Percentiles rank a stretch among this genome's conserved stretches.
These are phyloP conservation scores for Paracanthobrama guichenoti DNA, from an alignment of 2,113 vertebrate genomes.

Conservation along the genomic window DNA sequence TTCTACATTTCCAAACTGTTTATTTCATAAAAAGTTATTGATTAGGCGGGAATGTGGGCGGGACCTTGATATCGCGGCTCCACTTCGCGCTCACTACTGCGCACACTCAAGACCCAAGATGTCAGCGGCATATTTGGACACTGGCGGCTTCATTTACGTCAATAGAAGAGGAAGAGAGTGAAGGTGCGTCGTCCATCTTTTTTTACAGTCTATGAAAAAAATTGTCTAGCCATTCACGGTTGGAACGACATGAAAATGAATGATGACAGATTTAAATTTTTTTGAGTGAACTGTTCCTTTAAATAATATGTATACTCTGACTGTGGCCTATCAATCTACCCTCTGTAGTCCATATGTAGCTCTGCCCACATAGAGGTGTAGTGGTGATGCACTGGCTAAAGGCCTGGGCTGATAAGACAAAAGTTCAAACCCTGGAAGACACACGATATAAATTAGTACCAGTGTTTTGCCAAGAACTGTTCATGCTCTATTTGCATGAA, in stretches of 20 bases:
- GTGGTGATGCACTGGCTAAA: conserved; percentile 4
- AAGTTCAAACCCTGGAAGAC: conserved; percentile 18
- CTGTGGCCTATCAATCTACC: background rate
- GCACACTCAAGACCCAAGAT: too few relatives aligned
- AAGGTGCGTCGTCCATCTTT: too few relatives aligned
- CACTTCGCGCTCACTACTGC: too few relatives aligned
- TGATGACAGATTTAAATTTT: background rate
- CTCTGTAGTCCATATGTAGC: background rate
- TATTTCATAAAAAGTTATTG: too few relatives aligned
- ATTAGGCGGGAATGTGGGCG: too few relatives aligned
- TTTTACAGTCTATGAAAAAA: too few relatives aligned
- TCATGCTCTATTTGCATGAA: conserved; percentile 33
- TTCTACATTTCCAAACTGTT: too few relatives aligned
- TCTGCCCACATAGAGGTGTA: background rate
- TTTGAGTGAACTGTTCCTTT: background rate
- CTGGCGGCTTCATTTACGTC: too few relatives aligned
- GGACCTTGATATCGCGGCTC: too few relatives aligned
- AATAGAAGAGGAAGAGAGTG: too few relatives aligned
- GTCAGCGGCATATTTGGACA: too few relatives aligned
- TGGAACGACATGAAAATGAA: background rate
- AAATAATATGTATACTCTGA: background rate
- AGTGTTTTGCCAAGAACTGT: conserved; percentile 36
- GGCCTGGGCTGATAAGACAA: background rate
- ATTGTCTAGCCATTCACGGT: background rate
- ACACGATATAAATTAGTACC: conserved; percentile 29